Percentiles rank a stretch among this genome's conserved stretches.
Conservation (phyloP, 2,113 vertebrate genomes). For the Microcebus murinus region DNA sequence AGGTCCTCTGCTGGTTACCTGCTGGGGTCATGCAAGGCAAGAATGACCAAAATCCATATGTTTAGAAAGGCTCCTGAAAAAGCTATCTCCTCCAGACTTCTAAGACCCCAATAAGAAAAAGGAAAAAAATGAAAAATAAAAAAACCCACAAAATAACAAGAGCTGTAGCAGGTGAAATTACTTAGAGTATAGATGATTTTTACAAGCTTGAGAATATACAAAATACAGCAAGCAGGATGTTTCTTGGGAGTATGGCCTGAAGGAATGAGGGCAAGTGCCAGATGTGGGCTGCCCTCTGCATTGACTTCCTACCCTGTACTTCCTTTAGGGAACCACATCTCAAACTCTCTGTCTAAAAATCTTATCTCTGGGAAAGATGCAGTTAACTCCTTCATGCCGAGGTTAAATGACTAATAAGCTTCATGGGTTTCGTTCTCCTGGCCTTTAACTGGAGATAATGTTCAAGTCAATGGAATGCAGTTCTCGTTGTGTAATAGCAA, state of each 20-base stretch:
- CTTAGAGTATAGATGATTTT: background rate
- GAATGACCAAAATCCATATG: background rate
- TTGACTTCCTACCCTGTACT: background rate
- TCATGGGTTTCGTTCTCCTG: background rate
- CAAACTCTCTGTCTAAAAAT: background rate
- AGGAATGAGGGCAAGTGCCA: background rate
- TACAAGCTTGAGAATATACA: background rate
- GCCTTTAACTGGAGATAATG: background rate
- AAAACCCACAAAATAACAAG: background rate
- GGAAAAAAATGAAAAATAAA: background rate
- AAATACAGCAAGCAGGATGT: background rate
- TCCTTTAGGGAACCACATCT: background rate
- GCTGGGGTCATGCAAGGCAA: background rate
- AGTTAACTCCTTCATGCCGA: background rate
- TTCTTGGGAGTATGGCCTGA: background rate
- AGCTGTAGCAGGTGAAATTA: background rate
- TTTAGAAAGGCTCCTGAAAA: conserved; percentile 18
- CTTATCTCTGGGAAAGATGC: background rate
- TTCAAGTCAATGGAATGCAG: background rate
- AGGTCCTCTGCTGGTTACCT: background rate
- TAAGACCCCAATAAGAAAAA: background rate
- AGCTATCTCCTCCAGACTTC: background rate
- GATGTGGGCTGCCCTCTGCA: background rate
- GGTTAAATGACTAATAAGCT: background rate
- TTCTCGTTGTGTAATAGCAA: background rate